These are phyloP conservation scores for Drosophila pruinosa DNA, from an alignment of 1,140 invertebrate species.

Conservation along the genomic window DNA sequence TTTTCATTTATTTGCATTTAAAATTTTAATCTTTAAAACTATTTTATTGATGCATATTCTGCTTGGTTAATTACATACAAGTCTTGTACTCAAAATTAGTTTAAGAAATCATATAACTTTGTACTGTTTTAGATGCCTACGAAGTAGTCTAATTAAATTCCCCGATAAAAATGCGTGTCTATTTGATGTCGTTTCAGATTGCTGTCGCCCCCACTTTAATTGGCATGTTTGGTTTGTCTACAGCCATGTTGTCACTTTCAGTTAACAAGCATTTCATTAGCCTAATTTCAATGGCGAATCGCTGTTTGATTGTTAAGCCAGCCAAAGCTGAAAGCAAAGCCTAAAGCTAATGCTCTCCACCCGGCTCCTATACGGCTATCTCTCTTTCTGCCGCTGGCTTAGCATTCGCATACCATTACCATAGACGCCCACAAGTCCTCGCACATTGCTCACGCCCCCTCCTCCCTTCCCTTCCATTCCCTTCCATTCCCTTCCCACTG, in stretches of 20 bases:
- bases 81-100: too few relatives aligned
- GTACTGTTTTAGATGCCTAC: background rate
- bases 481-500: too few relatives aligned
- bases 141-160: background rate
- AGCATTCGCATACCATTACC: slow-evolving; percentile 6
- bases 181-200: background rate
- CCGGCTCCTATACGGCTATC: background rate
- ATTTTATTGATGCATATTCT: too few relatives aligned
- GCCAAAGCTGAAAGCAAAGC: slow-evolving; percentile 10
- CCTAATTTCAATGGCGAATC: slow-evolving; percentile 55
- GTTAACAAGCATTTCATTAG: slow-evolving; percentile 76
- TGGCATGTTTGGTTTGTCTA: slow-evolving; percentile 14
- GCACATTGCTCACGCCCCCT: background rate
- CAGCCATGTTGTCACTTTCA: slow-evolving; percentile 56
- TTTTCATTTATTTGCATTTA: too few relatives aligned
- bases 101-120: too few relatives aligned
- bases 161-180: background rate
- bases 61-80: too few relatives aligned
- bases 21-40: too few relatives aligned
- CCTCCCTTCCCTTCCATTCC: too few relatives aligned
- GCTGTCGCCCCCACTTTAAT: slow-evolving; percentile 12
- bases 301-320: slow-evolving; percentile 29
- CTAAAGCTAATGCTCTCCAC: background rate
- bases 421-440: background rate
- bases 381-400: background rate